These are phyloP conservation scores for Megalonaias nervosa DNA, from an alignment of 1,140 invertebrate genomes.

Conservation along the genomic window DNA sequence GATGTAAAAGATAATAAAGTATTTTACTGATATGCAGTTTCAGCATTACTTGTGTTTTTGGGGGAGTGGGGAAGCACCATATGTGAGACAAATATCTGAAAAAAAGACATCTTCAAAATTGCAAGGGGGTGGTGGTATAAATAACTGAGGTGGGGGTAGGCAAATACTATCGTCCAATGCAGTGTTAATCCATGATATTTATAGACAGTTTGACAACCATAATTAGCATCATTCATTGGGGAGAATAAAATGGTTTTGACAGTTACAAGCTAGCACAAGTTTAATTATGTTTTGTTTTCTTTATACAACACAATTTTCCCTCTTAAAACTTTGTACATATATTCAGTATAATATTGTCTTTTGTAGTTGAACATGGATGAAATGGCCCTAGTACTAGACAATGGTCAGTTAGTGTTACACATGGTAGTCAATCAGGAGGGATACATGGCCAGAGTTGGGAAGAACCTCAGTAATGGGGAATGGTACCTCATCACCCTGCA, in stretches of 20 bases:
- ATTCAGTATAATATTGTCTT: not conserved
- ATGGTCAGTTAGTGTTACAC: conserved; percentile 47
- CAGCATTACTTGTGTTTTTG: too few relatives aligned
- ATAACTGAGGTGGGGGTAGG: too few relatives aligned
- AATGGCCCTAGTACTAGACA: conserved; percentile 45
- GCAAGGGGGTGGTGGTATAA: too few relatives aligned
- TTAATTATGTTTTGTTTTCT: not conserved
- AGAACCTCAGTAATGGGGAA: conserved; percentile 40
- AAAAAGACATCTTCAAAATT: too few relatives aligned
- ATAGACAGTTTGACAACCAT: not conserved
- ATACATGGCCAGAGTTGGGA: conserved; percentile 22
- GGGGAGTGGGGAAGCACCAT: too few relatives aligned
- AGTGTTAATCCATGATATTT: too few relatives aligned
- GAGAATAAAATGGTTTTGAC: not conserved
- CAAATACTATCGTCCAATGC: too few relatives aligned
- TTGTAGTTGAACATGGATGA: conserved; percentile 47
- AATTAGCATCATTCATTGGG: not conserved
- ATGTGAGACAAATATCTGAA: too few relatives aligned
- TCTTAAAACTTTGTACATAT: not conserved
- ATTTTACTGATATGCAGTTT: too few relatives aligned
- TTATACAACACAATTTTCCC: too few relatives aligned
- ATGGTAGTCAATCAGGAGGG: conserved; percentile 43
- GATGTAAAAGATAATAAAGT: too few relatives aligned
- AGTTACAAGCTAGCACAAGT: not conserved
- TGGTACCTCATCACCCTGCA: conserved; percentile 43